Conservation (phyloP, 2,797 vertebrate species). For the Esox masquinongy region DNA sequence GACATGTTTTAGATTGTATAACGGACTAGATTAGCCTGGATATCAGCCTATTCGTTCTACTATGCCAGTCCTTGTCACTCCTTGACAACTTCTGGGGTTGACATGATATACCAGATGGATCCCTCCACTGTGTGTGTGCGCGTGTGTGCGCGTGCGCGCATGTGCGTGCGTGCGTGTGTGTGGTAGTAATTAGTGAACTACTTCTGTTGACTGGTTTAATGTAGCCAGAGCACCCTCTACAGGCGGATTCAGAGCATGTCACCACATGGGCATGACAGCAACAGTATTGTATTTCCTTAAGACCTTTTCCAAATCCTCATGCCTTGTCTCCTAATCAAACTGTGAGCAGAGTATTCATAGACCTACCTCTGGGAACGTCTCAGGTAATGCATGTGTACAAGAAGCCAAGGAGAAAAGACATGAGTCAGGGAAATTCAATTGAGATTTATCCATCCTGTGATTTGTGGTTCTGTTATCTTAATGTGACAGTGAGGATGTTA, state of each 20-base stretch:
- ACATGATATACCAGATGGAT: not conserved
- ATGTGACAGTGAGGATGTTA: conserved; percentile 62
- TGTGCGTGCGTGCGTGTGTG: no score
- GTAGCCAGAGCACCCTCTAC: not conserved
- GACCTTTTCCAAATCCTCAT: not conserved
- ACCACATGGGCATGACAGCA: not conserved
- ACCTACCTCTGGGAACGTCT: not conserved
- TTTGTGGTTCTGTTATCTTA: conserved; percentile 58
- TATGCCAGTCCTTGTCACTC: not conserved
- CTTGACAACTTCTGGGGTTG: not conserved
- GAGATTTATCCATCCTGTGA: not conserved
- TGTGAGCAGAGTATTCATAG: not conserved
- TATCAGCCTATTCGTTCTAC: not conserved
- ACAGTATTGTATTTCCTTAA: not conserved
- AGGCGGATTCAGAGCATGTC: not conserved
- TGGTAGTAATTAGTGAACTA: not conserved
- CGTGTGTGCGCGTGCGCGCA: no score
- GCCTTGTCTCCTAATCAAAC: not conserved
- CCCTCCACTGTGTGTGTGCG: not conserved
- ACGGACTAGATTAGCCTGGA: not conserved
- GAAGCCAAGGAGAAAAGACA: not conserved
- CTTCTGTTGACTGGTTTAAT: not conserved
- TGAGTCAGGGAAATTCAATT: not conserved
- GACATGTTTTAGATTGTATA: not conserved
- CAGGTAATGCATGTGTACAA: not conserved